A percentile compares a stretch with the other conserved stretches of the same genome.
phyloP scores from a whole-genome alignment of 1,140 invertebrate genomes.

The Bombyx mandarina region DNA sequence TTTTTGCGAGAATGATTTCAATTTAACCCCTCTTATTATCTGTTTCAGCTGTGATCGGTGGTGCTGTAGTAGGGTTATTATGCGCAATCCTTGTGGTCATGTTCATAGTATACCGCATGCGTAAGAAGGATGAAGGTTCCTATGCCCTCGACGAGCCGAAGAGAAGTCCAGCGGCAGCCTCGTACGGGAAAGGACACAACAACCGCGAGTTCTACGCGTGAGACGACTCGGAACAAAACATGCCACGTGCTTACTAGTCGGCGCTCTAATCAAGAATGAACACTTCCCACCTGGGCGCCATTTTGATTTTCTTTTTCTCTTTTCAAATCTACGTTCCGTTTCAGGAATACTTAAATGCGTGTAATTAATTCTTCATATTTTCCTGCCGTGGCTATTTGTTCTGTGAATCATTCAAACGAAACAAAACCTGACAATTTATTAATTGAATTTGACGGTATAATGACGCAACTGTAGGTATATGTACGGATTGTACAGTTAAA shows the following conservation, averaged over 20 bases:
- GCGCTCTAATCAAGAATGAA: conserved; percentile 12
- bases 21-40: background rate
- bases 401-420: conserved; percentile 25
- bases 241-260: conserved; percentile 57
- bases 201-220: conserved; percentile 96
- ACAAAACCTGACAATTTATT: conserved; percentile 2
- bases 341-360: background rate
- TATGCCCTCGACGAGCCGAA: conserved; percentile 98
- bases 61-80: conserved; percentile 95
- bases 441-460: conserved; percentile 15
- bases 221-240: conserved; percentile 72
- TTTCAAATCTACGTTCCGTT: background rate
- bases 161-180: conserved; percentile 89
- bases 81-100: conserved; percentile 98
- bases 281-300: background rate
- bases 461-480: conserved; percentile 11
- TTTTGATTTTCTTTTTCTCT: too few species aligned
- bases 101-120: conserved; percentile 99
- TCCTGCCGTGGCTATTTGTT: conserved; percentile 53
- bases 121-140: conserved; percentile 99
- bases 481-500: conserved; percentile 51
- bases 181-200: conserved; percentile 90
- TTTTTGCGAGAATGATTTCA: too few species aligned
- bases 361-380: conserved; percentile 1
- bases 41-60: conserved; percentile 94